A percentile compares a stretch with the other conserved stretches of the same genome.
Evolutionary conservation across 2,797 vertebrate species (phyloP).

Genomic region (Melanotaenia boesemani): DNA sequence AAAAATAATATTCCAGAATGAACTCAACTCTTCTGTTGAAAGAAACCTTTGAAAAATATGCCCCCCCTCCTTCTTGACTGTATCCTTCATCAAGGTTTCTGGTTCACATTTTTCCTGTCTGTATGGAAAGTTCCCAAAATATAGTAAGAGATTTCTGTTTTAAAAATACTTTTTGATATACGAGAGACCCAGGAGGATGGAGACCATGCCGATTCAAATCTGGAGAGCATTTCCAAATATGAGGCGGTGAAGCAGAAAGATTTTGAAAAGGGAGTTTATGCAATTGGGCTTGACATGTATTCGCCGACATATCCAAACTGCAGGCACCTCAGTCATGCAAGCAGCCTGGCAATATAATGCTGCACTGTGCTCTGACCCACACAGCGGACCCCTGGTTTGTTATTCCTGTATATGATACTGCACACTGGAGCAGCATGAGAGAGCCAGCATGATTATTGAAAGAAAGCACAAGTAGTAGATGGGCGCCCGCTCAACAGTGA

Average conservation of each 20-base stretch:
- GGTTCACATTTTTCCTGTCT: slow-evolving; percentile 54
- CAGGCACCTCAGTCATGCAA: slow-evolving; percentile 69
- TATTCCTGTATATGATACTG: slow-evolving; percentile 84
- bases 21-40: slow-evolving; percentile 35
- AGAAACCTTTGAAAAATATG: slow-evolving; percentile 14
- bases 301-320: slow-evolving; percentile 64
- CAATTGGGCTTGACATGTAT: slow-evolving; percentile 77
- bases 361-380: slow-evolving; percentile 76
- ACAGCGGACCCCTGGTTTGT: slow-evolving; percentile 74
- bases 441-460: slow-evolving; percentile 74
- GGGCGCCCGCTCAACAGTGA: slow-evolving; percentile 72
- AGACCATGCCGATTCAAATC: slow-evolving; percentile 63
- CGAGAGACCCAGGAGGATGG: slow-evolving; percentile 69
- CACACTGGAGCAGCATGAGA: slow-evolving; percentile 68
- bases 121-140: slow-evolving; percentile 61
- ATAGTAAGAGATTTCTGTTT: slow-evolving; percentile 59
- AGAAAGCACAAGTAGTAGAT: slow-evolving; percentile 73
- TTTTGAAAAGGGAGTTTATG: slow-evolving; percentile 61
- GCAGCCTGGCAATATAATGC: slow-evolving; percentile 75
- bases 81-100: slow-evolving; percentile 56
- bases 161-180: slow-evolving; percentile 79
- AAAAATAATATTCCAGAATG: slow-evolving; percentile 4
- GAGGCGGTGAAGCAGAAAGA: slow-evolving; percentile 64
- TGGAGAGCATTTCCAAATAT: slow-evolving; percentile 69
- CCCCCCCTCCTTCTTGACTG: slow-evolving; percentile 18